phyloP scores from a whole-genome alignment of 2,797 vertebrate species.

The Naso thynnoides region DNA sequence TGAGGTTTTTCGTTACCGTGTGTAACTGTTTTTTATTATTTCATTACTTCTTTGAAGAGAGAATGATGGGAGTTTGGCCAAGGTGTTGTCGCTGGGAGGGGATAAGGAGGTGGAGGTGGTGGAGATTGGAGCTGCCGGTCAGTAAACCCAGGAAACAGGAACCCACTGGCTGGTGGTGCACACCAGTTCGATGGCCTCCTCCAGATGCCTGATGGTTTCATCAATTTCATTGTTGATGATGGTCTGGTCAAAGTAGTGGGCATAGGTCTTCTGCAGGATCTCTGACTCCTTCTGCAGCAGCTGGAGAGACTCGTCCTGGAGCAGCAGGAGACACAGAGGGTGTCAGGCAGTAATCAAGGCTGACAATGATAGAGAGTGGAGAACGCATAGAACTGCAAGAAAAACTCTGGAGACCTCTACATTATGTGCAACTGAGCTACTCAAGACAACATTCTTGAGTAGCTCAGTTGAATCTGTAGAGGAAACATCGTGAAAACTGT shows the following conservation, averaged over 20 bases:
- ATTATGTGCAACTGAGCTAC: neutral
- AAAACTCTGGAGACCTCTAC: neutral
- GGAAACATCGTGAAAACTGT: neutral
- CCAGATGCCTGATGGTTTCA: conserved; percentile 98
- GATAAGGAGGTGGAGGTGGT: conserved; percentile 63
- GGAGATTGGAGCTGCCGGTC: conserved; percentile 68
- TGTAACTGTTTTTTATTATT: conserved; percentile 22
- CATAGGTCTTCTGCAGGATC: conserved; percentile 97
- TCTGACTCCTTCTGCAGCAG: conserved; percentile 99
- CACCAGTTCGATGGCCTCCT: conserved; percentile 98
- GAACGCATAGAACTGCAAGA: neutral
- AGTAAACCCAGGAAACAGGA: conserved; percentile 99
- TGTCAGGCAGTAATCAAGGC: too few species aligned
- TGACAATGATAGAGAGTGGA: too few species aligned
- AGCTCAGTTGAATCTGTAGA: neutral
- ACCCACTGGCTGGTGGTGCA: conserved; percentile 98
- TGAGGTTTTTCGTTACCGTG: conserved; percentile 83
- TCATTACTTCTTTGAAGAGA: conserved; percentile 68
- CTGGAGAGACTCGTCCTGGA: conserved; percentile 96
- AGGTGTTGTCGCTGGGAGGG: conserved; percentile 33
- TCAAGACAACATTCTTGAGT: neutral
- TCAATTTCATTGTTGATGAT: conserved; percentile 99
- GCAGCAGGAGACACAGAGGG: fast-evolving
- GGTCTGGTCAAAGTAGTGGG: conserved; percentile 99
- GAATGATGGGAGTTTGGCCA: conserved; percentile 77